phyloP scores from a whole-genome alignment of 2,113 vertebrate genomes.

The Fregata magnificens region DNA sequence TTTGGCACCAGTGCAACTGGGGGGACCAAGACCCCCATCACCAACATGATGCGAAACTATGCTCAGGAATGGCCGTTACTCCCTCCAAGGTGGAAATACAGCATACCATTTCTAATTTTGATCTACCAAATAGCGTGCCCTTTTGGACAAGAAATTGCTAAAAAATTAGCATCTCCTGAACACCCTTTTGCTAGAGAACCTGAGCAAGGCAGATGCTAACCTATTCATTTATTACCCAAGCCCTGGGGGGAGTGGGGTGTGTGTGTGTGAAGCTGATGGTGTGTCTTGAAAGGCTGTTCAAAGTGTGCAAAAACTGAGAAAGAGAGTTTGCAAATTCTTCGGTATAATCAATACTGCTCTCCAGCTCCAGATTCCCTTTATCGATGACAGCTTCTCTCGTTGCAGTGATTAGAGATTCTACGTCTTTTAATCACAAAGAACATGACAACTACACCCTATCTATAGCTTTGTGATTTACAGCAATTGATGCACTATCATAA shows the following conservation, averaged over 20 bases:
- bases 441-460: constrained; percentile 61
- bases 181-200: background rate
- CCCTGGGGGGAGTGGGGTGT: background rate
- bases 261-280: background rate
- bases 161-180: background rate
- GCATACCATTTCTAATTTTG: background rate
- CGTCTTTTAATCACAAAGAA: constrained; percentile 68
- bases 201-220: background rate
- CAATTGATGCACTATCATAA: constrained; percentile 57
- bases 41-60: fast-evolving
- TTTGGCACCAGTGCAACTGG: background rate
- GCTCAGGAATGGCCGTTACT: background rate
- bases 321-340: constrained; percentile 36
- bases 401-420: constrained; percentile 59
- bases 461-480: constrained; percentile 59
- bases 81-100: background rate
- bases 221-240: background rate
- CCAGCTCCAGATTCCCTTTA: constrained; percentile 41
- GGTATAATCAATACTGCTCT: constrained; percentile 32
- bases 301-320: constrained; percentile 16
- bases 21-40: fast-evolving
- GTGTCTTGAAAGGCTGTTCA: background rate
- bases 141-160: background rate
- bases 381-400: constrained; percentile 56
- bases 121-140: fast-evolving